Evolutionary conservation across 2,113 vertebrate genomes (phyloP).

Genomic region (Ammodytes marinus): DNA sequence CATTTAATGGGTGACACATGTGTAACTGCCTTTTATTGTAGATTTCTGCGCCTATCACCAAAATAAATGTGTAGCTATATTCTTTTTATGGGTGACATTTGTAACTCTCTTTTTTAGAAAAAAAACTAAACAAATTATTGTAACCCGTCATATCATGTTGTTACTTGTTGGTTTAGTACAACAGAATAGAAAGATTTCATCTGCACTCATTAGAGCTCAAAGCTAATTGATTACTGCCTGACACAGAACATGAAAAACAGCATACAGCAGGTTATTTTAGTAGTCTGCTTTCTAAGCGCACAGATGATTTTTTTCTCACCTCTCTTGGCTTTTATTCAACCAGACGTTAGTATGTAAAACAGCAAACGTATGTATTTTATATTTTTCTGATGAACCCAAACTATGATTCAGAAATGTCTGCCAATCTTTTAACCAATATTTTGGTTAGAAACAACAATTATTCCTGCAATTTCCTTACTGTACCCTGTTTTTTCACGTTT

Average conservation of each 20-base stretch:
- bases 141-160: neutral
- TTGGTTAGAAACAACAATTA: neutral
- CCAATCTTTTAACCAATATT: too few relatives aligned
- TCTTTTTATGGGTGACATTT: neutral
- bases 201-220: neutral
- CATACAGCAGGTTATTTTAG: neutral
- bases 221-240: neutral
- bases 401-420: neutral
- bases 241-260: neutral
- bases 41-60: neutral
- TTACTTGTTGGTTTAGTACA: neutral
- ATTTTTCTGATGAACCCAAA: neutral
- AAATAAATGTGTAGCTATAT: too few relatives aligned
- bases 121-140: neutral
- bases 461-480: neutral
- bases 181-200: neutral
- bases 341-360: neutral
- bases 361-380: neutral
- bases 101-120: neutral
- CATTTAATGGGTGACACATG: neutral
- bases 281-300: neutral
- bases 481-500: neutral
- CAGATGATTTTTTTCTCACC: slow-evolving; percentile 71
- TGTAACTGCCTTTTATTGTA: neutral
- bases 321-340: slow-evolving; percentile 30